A percentile compares a stretch with the other conserved stretches of the same genome.
phyloP scores from a whole-genome alignment of 2,888 invertebrate species.

The Operophtera brumata region DNA sequence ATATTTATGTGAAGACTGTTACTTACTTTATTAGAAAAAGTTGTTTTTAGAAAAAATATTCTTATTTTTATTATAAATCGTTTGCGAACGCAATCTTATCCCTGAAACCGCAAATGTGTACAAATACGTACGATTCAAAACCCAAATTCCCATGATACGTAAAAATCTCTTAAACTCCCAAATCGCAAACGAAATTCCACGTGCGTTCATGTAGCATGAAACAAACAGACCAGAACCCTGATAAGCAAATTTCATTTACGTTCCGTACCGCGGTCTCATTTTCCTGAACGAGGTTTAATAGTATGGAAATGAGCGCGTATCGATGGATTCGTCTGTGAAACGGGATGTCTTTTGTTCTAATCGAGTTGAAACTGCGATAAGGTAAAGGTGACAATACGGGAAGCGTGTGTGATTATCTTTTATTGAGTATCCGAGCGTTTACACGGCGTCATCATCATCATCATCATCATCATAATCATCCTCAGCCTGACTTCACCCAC shows the following conservation, averaged over 20 bases:
- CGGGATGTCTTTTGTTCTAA: conserved; percentile 55
- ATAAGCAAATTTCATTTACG: not conserved
- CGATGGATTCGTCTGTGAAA: conserved; percentile 37
- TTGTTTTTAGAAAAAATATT: too few species aligned
- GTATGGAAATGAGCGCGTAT: conserved; percentile 52
- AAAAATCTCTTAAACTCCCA: conserved; percentile 3
- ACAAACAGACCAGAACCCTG: not conserved
- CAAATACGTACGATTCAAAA: too few species aligned
- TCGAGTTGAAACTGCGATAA: conserved; percentile 58
- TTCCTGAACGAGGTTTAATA: conserved; percentile 39
- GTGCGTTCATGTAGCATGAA: conserved; percentile 21
- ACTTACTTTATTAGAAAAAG: too few species aligned
- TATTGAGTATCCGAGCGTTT: not conserved
- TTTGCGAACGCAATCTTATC: too few species aligned
- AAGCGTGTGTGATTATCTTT: not conserved
- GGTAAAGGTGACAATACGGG: conserved; percentile 29
- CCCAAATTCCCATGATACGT: too few species aligned
- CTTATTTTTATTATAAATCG: too few species aligned
- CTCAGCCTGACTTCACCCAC: too few species aligned
- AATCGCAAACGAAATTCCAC: conserved; percentile 21
- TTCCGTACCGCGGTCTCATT: conserved; percentile 18
- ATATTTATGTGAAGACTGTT: too few species aligned
- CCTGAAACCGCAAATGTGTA: too few species aligned
- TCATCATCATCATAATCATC: too few species aligned
- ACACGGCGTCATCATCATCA: too few species aligned